Evolutionary conservation across 2,797 vertebrate species (phyloP).

Genomic region (Octomys mimax): DNA sequence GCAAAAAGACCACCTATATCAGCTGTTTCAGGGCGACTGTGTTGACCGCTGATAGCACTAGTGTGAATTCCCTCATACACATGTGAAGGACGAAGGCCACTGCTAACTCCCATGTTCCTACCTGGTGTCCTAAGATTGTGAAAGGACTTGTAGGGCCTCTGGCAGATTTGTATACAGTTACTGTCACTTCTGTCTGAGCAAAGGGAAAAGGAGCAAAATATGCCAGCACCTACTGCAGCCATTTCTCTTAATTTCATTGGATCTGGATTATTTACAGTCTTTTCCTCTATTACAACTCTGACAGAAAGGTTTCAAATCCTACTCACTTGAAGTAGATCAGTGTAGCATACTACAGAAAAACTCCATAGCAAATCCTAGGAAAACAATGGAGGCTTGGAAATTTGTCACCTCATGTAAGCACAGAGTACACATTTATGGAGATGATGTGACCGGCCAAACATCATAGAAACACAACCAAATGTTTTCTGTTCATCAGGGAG

Average conservation of each 20-base stretch:
- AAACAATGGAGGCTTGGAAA: neutral
- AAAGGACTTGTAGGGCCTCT: neutral
- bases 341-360: neutral
- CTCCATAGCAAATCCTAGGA: neutral
- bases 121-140: neutral
- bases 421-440: neutral
- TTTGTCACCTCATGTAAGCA: neutral
- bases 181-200: neutral
- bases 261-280: neutral
- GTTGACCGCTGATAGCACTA: rapidly evolving
- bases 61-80: rapidly evolving
- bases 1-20: neutral
- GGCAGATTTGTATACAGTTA: rapidly evolving
- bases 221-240: neutral
- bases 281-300: neutral
- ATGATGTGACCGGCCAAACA: neutral
- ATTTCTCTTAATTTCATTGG: neutral
- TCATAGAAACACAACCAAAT: neutral
- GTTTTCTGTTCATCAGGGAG: neutral
- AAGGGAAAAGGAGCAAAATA: neutral
- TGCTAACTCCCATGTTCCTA: neutral
- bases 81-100: rapidly evolving
- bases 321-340: neutral
- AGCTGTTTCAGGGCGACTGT: neutral
- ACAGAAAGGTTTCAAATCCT: neutral